Conservation (phyloP, 2,888 invertebrate genomes). For the Rhagonycha lutea region DNA sequence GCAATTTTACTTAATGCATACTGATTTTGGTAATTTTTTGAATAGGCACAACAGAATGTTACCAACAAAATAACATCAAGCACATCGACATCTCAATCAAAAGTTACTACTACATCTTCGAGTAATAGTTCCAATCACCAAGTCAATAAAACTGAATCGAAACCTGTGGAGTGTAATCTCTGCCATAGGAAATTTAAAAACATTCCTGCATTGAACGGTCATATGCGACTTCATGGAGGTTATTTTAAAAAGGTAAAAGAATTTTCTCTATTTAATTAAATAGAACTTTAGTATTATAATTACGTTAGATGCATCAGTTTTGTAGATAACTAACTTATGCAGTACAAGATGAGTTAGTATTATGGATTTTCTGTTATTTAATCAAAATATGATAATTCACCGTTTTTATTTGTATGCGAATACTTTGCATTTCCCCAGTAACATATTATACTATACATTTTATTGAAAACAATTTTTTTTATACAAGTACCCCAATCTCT, state of each 20-base stretch:
- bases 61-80: slow-evolving; percentile 42
- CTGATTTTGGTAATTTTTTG: neutral
- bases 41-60: slow-evolving; percentile 46
- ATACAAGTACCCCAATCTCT: too few relatives aligned
- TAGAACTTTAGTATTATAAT: neutral
- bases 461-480: too few relatives aligned
- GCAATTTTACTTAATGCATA: neutral
- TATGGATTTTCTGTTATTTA: too few relatives aligned
- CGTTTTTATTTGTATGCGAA: too few relatives aligned
- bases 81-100: slow-evolving; percentile 49
- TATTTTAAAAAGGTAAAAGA: slow-evolving; percentile 86
- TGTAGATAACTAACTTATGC: too few relatives aligned
- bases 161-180: slow-evolving; percentile 92
- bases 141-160: slow-evolving; percentile 64
- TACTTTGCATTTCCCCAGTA: too few relatives aligned
- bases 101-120: slow-evolving; percentile 50
- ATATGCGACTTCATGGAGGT: slow-evolving; percentile 97
- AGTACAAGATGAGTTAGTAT: too few relatives aligned
- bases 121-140: slow-evolving; percentile 50
- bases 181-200: slow-evolving; percentile 97
- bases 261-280: neutral
- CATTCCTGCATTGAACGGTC: slow-evolving; percentile 95
- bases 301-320: too few relatives aligned
- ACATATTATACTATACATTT: too few relatives aligned
- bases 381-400: too few relatives aligned